Evolutionary conservation across 2,888 invertebrate species (phyloP).

Genomic region (Auanema sp.): DNA sequence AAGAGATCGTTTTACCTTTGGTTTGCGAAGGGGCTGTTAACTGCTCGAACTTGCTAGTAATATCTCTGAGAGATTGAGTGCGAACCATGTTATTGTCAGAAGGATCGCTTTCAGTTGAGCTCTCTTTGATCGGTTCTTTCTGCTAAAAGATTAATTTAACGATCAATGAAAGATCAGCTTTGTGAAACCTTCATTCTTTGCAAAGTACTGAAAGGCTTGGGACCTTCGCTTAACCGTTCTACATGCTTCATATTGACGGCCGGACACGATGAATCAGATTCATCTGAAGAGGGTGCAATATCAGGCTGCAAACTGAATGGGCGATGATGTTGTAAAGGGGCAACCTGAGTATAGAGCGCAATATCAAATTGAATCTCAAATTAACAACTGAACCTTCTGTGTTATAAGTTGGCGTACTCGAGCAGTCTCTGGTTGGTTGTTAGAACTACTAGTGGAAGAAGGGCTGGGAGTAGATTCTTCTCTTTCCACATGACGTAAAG

Average conservation of each 20-base stretch:
- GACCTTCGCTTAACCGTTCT: conserved; percentile 8
- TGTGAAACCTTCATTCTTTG: conserved; percentile 23
- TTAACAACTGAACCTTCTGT: conserved; percentile 51
- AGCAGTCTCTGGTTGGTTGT: conserved; percentile 38
- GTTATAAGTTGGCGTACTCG: conserved; percentile 57
- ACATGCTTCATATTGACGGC: conserved; percentile 14
- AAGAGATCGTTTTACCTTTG: not conserved
- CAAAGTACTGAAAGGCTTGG: conserved; percentile 26
- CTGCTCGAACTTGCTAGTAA: conserved; percentile 53
- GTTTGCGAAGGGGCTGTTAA: conserved; percentile 14
- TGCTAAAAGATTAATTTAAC: not conserved
- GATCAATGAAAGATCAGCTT: not conserved
- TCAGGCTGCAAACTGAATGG: conserved; percentile 55
- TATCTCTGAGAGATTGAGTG: conserved; percentile 54
- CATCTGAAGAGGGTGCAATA: conserved; percentile 16
- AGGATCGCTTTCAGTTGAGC: conserved; percentile 8
- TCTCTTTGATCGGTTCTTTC: conserved; percentile 26
- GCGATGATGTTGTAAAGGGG: conserved; percentile 62
- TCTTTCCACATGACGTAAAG: conserved; percentile 50
- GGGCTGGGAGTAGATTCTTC: conserved; percentile 19
- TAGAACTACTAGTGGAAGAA: not conserved
- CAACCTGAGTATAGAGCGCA: conserved; percentile 33
- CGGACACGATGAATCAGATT: conserved; percentile 24
- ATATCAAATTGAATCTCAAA: not conserved
- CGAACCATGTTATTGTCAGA: conserved; percentile 35